Conservation (phyloP, 92 coral and sea anemone genomes). For the Paragorgia papillata region DNA sequence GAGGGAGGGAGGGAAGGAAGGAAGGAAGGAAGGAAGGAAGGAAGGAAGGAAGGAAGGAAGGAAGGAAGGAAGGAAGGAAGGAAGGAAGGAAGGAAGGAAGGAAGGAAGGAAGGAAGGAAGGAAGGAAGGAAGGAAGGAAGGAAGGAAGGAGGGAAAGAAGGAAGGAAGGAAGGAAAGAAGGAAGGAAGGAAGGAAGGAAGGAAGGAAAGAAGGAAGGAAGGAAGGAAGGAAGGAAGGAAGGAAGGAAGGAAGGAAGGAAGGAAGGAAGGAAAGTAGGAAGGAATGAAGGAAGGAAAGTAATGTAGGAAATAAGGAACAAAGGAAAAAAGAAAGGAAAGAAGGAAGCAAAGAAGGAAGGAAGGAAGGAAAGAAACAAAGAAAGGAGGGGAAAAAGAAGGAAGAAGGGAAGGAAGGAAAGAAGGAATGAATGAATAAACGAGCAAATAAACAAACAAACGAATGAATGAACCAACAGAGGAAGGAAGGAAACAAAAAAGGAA, state of each 20-base stretch:
- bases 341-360: neutral
- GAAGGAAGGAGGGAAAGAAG: neutral
- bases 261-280: neutral
- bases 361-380: neutral
- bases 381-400: too few relatives aligned
- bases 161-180: neutral
- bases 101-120: neutral
- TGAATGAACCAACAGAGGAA: too few relatives aligned
- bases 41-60: slow-evolving; percentile 5
- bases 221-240: neutral
- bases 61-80: neutral
- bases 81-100: neutral
- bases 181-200: neutral
- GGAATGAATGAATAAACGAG: too few relatives aligned
- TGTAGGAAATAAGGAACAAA: neutral
- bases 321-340: neutral
- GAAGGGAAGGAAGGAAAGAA: too few relatives aligned
- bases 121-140: neutral
- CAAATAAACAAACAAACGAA: too few relatives aligned
- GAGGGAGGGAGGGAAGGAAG: slow-evolving; percentile 3
- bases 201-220: neutral
- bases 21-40: slow-evolving; percentile 9
- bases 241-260: slow-evolving; percentile 9
- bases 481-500: too few relatives aligned
- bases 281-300: neutral